phyloP scores from a whole-genome alignment of 2,113 vertebrate genomes.

The Oreochromis tanganicae region DNA sequence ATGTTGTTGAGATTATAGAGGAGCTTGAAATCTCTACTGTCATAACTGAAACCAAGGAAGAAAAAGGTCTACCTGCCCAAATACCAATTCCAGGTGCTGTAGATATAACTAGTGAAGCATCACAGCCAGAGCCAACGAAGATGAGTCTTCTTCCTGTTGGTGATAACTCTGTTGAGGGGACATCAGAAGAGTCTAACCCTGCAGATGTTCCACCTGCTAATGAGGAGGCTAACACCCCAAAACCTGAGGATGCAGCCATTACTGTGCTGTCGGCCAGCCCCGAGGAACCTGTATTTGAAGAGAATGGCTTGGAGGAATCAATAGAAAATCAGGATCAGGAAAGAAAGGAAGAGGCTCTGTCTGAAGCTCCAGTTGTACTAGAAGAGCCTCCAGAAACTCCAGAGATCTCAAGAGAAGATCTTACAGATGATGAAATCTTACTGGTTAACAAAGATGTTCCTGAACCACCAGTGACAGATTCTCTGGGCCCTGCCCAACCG shows the following conservation, averaged over 20 bases:
- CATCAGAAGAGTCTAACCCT: background rate
- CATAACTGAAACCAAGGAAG: constrained; percentile 5
- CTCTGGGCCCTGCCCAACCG: constrained; percentile 6
- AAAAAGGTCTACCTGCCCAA: constrained; percentile 7
- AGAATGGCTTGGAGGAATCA: background rate
- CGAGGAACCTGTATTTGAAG: constrained; percentile 11
- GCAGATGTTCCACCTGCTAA: background rate
- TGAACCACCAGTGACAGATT: background rate
- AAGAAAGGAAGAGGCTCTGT: background rate
- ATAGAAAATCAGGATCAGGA: background rate
- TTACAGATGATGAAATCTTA: constrained; percentile 58
- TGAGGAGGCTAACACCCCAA: background rate
- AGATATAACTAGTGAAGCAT: background rate
- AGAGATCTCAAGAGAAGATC: constrained; percentile 35
- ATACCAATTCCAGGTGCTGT: background rate
- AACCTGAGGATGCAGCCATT: background rate
- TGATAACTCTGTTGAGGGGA: background rate
- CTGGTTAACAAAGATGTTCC: constrained; percentile 20
- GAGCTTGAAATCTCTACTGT: constrained; percentile 29
- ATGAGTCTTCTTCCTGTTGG: background rate
- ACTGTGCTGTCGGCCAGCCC: background rate
- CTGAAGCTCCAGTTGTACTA: background rate
- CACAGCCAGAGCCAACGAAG: background rate
- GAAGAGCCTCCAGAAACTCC: constrained; percentile 8
- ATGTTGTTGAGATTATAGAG: background rate